A percentile compares a stretch with the other conserved stretches of the same genome.
Conservation (phyloP, 2,888 invertebrate species). For the Drosophila buzzatii region DNA sequence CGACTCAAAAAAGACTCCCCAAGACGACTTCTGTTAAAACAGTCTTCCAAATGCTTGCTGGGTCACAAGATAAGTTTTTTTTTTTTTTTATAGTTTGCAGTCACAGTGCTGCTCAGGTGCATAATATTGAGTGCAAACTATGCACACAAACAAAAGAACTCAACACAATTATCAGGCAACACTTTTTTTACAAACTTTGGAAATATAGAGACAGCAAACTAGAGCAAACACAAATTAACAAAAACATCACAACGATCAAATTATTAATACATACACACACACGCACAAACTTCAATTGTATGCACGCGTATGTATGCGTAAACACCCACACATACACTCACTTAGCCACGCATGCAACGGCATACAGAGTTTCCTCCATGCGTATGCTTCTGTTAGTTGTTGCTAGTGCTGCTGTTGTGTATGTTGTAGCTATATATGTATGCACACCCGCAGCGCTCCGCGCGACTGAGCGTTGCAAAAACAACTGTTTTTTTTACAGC, state of each 20-base stretch:
- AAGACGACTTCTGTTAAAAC: too few relatives aligned
- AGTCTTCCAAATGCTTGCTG: too few relatives aligned
- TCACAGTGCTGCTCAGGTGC: conserved; percentile 32
- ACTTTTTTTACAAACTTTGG: conserved; percentile 24
- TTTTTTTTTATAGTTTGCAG: conserved; percentile 43
- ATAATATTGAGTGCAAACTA: conserved; percentile 19
- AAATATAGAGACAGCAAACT: conserved; percentile 46
- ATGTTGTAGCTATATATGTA: conserved; percentile 33
- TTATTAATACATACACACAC: conserved; percentile 50
- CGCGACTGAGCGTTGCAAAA: conserved; percentile 65
- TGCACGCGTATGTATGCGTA: conserved; percentile 4
- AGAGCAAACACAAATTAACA: conserved; percentile 69
- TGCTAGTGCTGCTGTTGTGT: conserved; percentile 4
- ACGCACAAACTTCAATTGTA: conserved; percentile 15
- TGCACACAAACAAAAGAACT: conserved; percentile 6
- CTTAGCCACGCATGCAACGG: conserved; percentile 62
- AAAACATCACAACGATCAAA: conserved; percentile 62
- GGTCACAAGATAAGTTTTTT: conserved; percentile 36
- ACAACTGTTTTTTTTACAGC: conserved; percentile 40
- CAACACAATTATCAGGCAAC: conserved; percentile 1
- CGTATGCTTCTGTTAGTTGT: conserved; percentile 39
- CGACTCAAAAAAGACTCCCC: too few relatives aligned
- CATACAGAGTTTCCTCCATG: conserved; percentile 60
- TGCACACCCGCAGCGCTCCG: conserved; percentile 61
- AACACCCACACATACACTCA: conserved; percentile 51